Evolutionary conservation across 2,113 vertebrate genomes (phyloP), one percentile per base, ranked within the genome.

Genomic region (Mesocricetus auratus): DNA sequence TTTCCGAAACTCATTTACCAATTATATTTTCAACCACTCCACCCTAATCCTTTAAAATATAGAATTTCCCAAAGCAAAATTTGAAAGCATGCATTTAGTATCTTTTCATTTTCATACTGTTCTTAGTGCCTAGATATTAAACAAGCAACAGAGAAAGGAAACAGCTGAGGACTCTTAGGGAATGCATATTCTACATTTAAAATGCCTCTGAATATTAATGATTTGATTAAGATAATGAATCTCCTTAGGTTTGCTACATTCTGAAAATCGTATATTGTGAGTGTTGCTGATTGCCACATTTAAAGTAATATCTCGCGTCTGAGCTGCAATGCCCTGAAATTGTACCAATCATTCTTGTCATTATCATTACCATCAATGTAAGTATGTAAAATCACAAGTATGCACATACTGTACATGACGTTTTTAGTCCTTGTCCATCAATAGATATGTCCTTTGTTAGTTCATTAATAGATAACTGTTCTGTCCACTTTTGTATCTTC

Each of bases 181-280:
- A 93, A 96, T 86, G n/a, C 60, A 92, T 47, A 90, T 93, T 97
- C 68, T 92, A 92, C 42, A 86, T 95, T 94, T 39, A 15, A 92
- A 96, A 96, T 89, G 79, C 12, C 22, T 83, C 53, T 78, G 73
- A 78, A 92, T 96, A 82, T 95, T 92, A 87, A 24, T 89, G 77
- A 91, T 92, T 96, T 96, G 94, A 94, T 95, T 96, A 96, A 33
- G 33, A 53, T 97, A 94, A 93, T 85, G 79, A 86, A 17, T 45
- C 88, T 94, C 13, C 4, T n/a, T 93, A 58, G 36, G 29, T 66
- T 77, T 91, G 50, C 89, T 78, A 50, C 50, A 93, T 86, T 94
- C 68, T 92, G 94, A 94, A 96, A 90, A 90, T 85, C 31, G 36
- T 74, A 73, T 47, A 69, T 96, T 74, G 74, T 87, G 53, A 94